These are phyloP conservation scores for Psittacus erithacus DNA, from an alignment of 2,113 vertebrate genomes.

Conservation along the genomic window DNA sequence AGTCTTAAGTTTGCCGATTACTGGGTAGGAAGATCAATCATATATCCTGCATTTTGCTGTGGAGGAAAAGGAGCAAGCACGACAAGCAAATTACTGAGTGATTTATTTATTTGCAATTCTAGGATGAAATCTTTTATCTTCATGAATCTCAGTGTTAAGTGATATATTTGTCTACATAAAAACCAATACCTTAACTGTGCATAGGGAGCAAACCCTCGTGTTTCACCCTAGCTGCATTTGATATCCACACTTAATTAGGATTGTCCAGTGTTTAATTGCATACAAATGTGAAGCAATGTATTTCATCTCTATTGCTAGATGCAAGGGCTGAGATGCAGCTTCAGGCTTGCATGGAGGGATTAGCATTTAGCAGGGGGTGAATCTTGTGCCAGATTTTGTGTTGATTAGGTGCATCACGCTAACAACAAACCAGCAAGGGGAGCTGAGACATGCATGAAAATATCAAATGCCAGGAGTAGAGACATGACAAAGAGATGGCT, in stretches of 20 bases:
- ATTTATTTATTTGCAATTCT: constrained; percentile 5
- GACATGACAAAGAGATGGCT: neutral
- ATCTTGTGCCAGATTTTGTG: constrained; percentile 1
- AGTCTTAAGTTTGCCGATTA: neutral
- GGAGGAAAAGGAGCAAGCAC: neutral
- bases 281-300: neutral
- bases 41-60: neutral
- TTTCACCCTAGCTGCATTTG: neutral
- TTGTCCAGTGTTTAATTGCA: neutral
- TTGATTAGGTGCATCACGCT: neutral
- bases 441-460: neutral
- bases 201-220: neutral
- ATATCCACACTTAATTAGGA: neutral
- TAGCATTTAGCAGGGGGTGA: constrained; percentile 2
- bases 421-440: neutral
- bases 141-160: neutral
- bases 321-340: neutral
- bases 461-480: neutral
- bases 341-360: neutral
- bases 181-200: neutral
- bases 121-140: neutral
- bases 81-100: neutral
- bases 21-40: neutral
- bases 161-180: neutral
- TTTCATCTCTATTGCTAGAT: neutral